These are phyloP conservation scores for Gastrophysa polygoni DNA, from an alignment of 2,888 invertebrate species.

Conservation along the genomic window DNA sequence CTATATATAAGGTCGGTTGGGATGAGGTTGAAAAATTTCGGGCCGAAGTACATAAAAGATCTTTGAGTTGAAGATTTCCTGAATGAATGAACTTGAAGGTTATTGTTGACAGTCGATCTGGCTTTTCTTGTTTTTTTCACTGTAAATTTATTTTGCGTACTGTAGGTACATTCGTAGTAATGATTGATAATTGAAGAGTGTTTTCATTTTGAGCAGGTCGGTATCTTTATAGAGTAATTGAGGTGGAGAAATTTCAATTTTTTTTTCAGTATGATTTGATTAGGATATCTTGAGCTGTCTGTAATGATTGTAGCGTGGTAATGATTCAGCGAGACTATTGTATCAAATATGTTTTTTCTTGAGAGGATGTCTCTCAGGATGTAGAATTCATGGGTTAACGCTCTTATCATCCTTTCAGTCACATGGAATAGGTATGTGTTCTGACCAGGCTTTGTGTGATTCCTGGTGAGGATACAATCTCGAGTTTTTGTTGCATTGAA, in stretches of 20 bases:
- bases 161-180: background rate
- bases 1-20: background rate
- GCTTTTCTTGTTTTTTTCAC: background rate
- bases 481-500: too few species aligned
- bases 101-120: background rate
- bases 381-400: too few species aligned
- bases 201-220: conserved; percentile 1
- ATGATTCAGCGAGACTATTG: too few species aligned
- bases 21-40: too few species aligned
- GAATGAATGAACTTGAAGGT: background rate
- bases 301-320: background rate
- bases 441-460: too few species aligned
- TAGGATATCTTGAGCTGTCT: background rate
- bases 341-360: too few species aligned
- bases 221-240: background rate
- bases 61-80: background rate
- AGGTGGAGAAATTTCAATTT: background rate
- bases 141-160: background rate
- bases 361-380: too few species aligned
- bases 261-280: background rate
- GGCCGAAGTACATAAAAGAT: too few species aligned
- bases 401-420: too few species aligned
- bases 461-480: too few species aligned
- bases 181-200: background rate
- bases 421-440: too few species aligned